phyloP scores from a whole-genome alignment of 2,113 vertebrate species.

The Takifugu bimaculatus region DNA sequence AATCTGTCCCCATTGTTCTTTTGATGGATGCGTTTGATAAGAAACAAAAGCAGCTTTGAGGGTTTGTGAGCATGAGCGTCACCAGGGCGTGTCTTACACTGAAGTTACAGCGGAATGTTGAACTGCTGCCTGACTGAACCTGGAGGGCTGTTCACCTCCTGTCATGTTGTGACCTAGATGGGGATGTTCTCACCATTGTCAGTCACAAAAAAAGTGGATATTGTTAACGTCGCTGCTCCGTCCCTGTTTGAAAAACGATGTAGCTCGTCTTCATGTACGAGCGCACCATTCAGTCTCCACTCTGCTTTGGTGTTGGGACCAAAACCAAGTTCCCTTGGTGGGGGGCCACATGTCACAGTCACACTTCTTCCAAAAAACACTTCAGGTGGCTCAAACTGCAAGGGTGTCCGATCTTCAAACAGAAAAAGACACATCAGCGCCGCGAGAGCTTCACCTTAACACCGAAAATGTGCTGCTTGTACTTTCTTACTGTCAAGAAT shows the following conservation, averaged over 20 bases:
- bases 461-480: not conserved
- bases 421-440: not conserved
- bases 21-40: too few species aligned
- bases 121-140: not conserved
- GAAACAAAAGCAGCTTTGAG: too few species aligned
- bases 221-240: not conserved
- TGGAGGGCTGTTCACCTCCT: not conserved
- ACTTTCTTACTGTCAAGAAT: slow-evolving; percentile 20
- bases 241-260: fast-evolving
- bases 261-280: fast-evolving
- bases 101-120: not conserved
- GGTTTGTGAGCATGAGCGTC: too few species aligned
- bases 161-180: too few species aligned
- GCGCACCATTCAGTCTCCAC: not conserved
- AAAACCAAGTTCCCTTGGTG: not conserved
- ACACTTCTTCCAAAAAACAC: not conserved
- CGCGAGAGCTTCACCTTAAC: too few species aligned
- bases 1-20: too few species aligned
- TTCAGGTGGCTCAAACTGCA: fast-evolving
- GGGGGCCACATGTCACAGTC: slow-evolving; percentile 27
- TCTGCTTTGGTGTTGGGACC: not conserved
- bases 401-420: not conserved
- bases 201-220: not conserved
- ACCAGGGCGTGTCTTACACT: not conserved
- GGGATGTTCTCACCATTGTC: slow-evolving; percentile 35